Conservation (phyloP, 1,140 invertebrate species). For the Aricia agestis region DNA sequence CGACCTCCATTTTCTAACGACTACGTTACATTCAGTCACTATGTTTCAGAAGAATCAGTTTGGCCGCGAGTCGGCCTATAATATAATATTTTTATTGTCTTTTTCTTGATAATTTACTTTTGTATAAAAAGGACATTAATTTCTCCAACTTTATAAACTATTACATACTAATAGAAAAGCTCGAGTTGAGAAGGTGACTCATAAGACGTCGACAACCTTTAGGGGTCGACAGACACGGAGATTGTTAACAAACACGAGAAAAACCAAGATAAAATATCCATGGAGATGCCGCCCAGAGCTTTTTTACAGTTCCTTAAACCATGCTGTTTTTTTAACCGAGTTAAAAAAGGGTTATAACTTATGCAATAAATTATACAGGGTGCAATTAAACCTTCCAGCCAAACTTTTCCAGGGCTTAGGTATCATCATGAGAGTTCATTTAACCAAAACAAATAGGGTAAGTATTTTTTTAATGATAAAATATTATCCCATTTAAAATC, state of each 20-base stretch:
- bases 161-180: slow-evolving; percentile 66
- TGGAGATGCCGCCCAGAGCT: too few relatives aligned
- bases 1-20: not conserved
- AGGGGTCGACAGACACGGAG: not conserved
- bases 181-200: slow-evolving; percentile 66
- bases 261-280: not conserved
- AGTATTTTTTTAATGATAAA: too few relatives aligned
- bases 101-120: slow-evolving; percentile 27
- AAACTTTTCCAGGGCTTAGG: too few relatives aligned
- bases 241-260: not conserved
- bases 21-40: slow-evolving; percentile 22
- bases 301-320: too few relatives aligned
- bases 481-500: too few relatives aligned
- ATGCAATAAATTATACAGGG: too few relatives aligned
- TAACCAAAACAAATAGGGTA: too few relatives aligned
- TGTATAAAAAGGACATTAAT: slow-evolving; percentile 38
- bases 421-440: too few relatives aligned
- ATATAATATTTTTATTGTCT: slow-evolving; percentile 19
- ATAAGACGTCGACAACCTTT: slow-evolving; percentile 68
- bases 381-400: too few relatives aligned
- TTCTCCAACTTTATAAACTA: slow-evolving; percentile 19
- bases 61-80: slow-evolving; percentile 19
- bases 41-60: slow-evolving; percentile 19
- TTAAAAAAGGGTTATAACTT: too few relatives aligned
- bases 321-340: too few relatives aligned